phyloP scores from a whole-genome alignment of 2,888 invertebrate genomes.

The Linyphia triangularis region DNA sequence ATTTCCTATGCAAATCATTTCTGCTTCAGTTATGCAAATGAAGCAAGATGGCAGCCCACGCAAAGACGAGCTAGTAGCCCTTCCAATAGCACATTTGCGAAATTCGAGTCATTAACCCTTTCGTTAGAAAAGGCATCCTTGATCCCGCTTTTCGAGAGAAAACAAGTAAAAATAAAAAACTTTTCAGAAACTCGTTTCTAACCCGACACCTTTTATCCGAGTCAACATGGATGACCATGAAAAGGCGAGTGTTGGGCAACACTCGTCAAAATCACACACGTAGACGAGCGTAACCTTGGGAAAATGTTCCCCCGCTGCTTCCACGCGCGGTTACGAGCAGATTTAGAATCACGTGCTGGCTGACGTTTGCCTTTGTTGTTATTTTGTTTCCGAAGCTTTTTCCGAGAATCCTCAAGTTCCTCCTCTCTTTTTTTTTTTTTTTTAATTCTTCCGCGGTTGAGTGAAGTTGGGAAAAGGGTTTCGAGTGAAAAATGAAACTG shows the following conservation, averaged over 20 bases:
- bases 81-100: slow-evolving; percentile 14
- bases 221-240: slow-evolving; percentile 12
- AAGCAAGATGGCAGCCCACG: background rate
- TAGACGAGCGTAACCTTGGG: slow-evolving; percentile 1
- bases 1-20: no score
- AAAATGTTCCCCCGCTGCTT: background rate
- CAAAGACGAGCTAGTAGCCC: background rate
- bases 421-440: slow-evolving; percentile 2
- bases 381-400: slow-evolving; percentile 18
- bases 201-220: slow-evolving; percentile 20
- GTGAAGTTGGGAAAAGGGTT: background rate
- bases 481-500: no score
- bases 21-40: background rate
- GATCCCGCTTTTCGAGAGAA: slow-evolving; percentile 12
- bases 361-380: background rate
- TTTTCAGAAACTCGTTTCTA: background rate
- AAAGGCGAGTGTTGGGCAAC: background rate
- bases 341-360: slow-evolving; percentile 26
- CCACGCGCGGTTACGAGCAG: slow-evolving; percentile 1
- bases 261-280: background rate
- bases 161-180: background rate
- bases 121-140: slow-evolving; percentile 25
- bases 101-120: slow-evolving; percentile 39
- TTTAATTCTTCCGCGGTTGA: background rate
- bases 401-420: slow-evolving; percentile 18